Base-by-base conservation (phyloP, 2,797 vertebrate genomes). In the Chromobotia macracanthus region DNA sequence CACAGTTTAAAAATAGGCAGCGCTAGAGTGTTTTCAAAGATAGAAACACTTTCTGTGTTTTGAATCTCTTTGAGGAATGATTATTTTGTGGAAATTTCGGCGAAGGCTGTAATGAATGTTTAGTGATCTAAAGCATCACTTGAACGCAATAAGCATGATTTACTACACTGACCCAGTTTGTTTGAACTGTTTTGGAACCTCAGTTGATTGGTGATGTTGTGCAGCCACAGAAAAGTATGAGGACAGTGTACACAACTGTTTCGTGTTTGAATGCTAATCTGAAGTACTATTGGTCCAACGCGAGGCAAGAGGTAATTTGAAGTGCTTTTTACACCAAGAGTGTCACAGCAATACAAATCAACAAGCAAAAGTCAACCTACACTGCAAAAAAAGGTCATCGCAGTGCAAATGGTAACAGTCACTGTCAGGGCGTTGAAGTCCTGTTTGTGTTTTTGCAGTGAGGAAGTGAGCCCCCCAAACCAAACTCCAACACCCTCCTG, bases 21-120 rank as follows among this genome's bases (percentile, higher is more conserved):
- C n/a, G 2, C 13, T 76, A 3, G 6, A 35, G 12, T 12, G 13
- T 41, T 65, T 60, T 41, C 21, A 10, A n/a, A 18, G 28, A n/a
- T 35, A 1, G 2, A 44, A 21, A 9, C 55, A 31, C 50, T 70
- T 46, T 78, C 41, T 44, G 9, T 44, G 41, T 11, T 44, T 44
- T 44, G 41, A 44, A 44, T 44, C 8, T 1, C 41, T 44, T 44
- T 11, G 10, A 11, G 53, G 11, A 9, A 55, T 19, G 53, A 55
- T 21, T 11, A 3, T 55, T 21, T 58, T 58, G 4, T 58, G 3
- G 21, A 58, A 31, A 46, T 25, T 13, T n/a, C 13, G 6, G 51
- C 70, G 48, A 67, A 11, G 23, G 58, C 75, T 79, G 35, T 48
- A 53, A 31, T 38, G 41, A 44, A 44, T 44, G 41, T 44, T 44